Conservation (phyloP, 2,888 invertebrate species). For the Agrotis segetum region DNA sequence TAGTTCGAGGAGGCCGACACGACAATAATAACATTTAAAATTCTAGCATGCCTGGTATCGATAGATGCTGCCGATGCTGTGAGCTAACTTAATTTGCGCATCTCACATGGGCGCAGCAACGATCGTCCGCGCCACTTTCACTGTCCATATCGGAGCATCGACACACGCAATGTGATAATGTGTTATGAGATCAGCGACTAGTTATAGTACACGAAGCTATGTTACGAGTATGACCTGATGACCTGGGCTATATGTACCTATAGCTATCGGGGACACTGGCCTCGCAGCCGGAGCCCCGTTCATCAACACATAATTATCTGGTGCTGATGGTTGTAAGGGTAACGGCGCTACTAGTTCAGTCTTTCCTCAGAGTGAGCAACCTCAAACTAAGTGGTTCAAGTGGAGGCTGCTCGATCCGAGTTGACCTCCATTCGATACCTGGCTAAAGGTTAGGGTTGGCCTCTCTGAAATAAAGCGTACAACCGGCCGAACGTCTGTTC, state of each 20-base stretch:
- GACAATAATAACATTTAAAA: neutral
- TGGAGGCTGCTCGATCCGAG: neutral
- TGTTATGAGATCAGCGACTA: constrained; percentile 13
- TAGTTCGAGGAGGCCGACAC: neutral
- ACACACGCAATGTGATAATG: constrained; percentile 15
- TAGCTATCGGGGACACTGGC: constrained; percentile 12
- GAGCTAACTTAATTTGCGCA: neutral
- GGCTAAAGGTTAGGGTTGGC: neutral
- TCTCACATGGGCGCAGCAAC: neutral
- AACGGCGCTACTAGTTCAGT: too few relatives aligned
- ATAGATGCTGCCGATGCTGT: neutral
- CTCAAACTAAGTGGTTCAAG: too few relatives aligned
- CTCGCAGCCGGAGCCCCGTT: neutral
- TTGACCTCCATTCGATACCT: neutral
- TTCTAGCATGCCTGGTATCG: neutral
- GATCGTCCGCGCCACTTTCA: constrained; percentile 32
- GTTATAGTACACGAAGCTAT: constrained; percentile 10
- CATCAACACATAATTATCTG: neutral
- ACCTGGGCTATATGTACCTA: neutral
- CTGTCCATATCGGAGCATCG: constrained; percentile 18
- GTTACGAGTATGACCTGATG: constrained; percentile 19
- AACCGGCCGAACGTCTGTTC: neutral
- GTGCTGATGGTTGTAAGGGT: too few relatives aligned
- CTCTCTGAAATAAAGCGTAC: neutral
- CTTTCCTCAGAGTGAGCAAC: too few relatives aligned